Percentiles rank a stretch among this genome's conserved stretches.
Conservation (phyloP, 2,113 vertebrate species). For the Gnathonemus longibarbis region DNA sequence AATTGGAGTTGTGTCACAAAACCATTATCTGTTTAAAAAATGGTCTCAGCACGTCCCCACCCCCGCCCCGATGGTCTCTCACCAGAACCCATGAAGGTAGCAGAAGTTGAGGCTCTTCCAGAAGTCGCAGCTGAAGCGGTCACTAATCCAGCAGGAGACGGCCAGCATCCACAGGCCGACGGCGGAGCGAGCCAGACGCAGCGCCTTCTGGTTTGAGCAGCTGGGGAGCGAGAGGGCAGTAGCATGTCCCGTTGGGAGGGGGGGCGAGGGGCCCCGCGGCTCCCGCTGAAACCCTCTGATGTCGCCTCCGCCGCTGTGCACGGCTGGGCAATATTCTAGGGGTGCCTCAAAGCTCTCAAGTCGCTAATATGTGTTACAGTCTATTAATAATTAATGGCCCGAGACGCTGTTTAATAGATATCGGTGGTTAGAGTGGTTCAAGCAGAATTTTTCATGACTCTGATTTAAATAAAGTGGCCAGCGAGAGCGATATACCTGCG, state of each 20-base stretch:
- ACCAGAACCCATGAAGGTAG: constrained; percentile 92
- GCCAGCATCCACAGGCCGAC: constrained; percentile 72
- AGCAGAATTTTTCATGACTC: neutral
- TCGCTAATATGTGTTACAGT: neutral
- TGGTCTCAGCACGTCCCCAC: neutral
- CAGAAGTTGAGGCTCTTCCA: constrained; percentile 80
- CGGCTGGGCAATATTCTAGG: neutral
- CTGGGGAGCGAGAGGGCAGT: constrained; percentile 45
- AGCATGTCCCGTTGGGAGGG: neutral
- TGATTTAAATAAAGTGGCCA: neutral
- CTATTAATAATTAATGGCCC: neutral
- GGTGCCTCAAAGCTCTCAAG: neutral
- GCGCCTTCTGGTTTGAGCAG: constrained; percentile 61
- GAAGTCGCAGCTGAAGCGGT: constrained; percentile 76
- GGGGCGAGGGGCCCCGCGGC: neutral
- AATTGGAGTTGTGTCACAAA: neutral
- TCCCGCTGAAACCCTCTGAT: neutral
- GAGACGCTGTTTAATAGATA: neutral
- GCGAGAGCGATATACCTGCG: constrained; percentile 56
- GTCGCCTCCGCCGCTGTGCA: neutral
- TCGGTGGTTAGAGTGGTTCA: neutral
- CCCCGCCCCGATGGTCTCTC: constrained; percentile 28
- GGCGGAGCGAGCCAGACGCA: constrained; percentile 53
- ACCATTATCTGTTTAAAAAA: neutral
- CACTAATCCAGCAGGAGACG: constrained; percentile 83